Evolutionary conservation across 2,888 invertebrate genomes (phyloP), one percentile per base, ranked within the genome.

Genomic region (Tyria jacobaeae): DNA sequence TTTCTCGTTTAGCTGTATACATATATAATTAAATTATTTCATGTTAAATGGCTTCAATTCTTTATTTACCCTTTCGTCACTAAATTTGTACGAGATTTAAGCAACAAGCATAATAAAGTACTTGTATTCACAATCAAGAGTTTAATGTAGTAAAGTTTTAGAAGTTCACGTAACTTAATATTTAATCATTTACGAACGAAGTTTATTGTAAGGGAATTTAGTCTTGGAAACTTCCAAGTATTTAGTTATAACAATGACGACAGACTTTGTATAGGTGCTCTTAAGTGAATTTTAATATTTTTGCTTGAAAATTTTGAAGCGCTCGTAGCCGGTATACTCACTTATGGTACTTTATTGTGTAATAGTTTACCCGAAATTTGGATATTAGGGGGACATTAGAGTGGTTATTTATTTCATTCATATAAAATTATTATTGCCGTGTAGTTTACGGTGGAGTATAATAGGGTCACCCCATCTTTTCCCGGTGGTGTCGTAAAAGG

Each of bases 111-210:
- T 66, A 61, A 70, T 64, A n/a, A 70, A 73, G 70, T 68, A 54
- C 49, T 54, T 60, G 24, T 25, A 17, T 71, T 71, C 48, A 69
- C 60, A 68, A 65, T 76, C 58, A 63, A 66, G 61, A 55, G 49
- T 60, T 57, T 67, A 70, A 71, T 64, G 31, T 70, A 71, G 51
- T 67, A 51, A 74, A 71, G 54, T 75, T 75, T 76, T 62, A 54
- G 51, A 54, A 75, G 72, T 71, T 77, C 66, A 68, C 59, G 58
- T 64, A 72, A 77, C 67, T 77, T 77, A 72, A 75, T 74, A 75
- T 75, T 77, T 74, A 71, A 77, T 75, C 53, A 77, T 77, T 75
- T 68, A n/a, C 68, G 57, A 68, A 70, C 61, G 47, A 57, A 75
- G 63, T 68, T 77, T 68, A 77, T 72, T 70, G 64, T 72, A 71